Evolutionary conservation across 2,888 invertebrate species (phyloP).

Genomic region (Nasonia oneida): DNA sequence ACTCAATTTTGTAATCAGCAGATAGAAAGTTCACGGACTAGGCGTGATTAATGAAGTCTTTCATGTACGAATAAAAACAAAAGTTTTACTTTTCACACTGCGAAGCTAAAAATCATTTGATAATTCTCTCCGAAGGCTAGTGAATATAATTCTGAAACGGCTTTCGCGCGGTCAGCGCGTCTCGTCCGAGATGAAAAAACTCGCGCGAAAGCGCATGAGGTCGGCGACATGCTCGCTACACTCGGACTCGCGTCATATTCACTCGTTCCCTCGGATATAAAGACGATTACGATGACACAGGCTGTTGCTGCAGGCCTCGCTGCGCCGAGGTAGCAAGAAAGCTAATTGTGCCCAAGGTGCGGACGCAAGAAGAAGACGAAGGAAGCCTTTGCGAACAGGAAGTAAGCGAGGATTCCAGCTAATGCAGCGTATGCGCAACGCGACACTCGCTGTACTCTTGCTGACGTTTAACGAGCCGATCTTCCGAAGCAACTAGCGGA

Average conservation of each 20-base stretch:
- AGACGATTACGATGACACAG: constrained; percentile 32
- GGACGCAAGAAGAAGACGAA: constrained; percentile 12
- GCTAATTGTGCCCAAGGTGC: constrained; percentile 45
- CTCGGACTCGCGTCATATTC: neutral
- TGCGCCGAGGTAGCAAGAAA: constrained; percentile 30
- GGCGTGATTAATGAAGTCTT: neutral
- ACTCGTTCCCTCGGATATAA: constrained; percentile 4
- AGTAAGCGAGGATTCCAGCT: constrained; percentile 35
- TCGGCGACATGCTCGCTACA: neutral
- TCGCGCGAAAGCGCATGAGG: neutral
- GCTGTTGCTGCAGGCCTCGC: neutral
- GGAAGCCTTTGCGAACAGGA: constrained; percentile 18
- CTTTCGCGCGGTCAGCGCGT: neutral
- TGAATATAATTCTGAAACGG: neutral
- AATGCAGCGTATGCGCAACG: neutral
- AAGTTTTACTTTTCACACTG: neutral
- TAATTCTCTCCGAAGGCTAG: neutral
- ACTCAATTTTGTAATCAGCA: neutral
- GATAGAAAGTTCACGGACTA: neutral
- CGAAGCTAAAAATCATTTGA: neutral
- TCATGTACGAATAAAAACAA: neutral
- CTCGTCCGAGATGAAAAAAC: neutral
- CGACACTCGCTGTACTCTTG: neutral
- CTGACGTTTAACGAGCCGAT: constrained; percentile 45
- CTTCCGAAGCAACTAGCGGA: constrained; percentile 10